A percentile compares a stretch with the other conserved stretches of the same genome.
These are phyloP conservation scores for Novumbra hubbsi DNA, from an alignment of 2,797 vertebrate genomes.

Conservation along the genomic window DNA sequence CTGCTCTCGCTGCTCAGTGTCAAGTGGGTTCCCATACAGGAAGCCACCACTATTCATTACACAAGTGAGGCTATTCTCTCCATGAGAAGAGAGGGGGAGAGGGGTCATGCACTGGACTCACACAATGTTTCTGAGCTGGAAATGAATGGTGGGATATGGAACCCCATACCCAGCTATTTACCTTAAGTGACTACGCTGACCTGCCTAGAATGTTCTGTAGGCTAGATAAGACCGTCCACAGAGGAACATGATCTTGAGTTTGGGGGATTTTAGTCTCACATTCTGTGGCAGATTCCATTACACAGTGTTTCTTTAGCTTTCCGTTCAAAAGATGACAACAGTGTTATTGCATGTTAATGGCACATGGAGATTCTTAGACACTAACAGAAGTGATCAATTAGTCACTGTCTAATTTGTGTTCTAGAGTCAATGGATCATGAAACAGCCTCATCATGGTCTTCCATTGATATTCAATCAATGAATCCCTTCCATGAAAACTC, in stretches of 20 bases:
- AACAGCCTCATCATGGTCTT: slow-evolving; percentile 31
- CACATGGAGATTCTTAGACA: slow-evolving; percentile 35
- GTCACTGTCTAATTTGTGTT: slow-evolving; percentile 67
- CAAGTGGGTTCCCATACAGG: neutral
- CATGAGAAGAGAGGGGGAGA: neutral
- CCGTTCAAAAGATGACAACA: slow-evolving; percentile 10
- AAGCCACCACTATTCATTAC: neutral
- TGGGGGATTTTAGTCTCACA: neutral
- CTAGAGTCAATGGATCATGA: slow-evolving; percentile 41
- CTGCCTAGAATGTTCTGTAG: neutral
- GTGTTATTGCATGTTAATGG: slow-evolving; percentile 30
- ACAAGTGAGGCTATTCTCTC: neutral
- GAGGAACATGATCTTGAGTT: neutral
- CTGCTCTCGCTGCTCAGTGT: neutral
- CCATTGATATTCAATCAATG: neutral
- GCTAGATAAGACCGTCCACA: neutral
- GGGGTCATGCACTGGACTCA: neutral
- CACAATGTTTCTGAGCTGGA: neutral
- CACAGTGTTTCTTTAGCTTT: neutral
- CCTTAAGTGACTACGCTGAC: neutral
- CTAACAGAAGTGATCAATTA: slow-evolving; percentile 68
- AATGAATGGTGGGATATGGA: neutral
- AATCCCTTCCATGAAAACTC: neutral
- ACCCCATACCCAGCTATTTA: neutral
- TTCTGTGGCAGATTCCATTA: neutral